Conservation (phyloP, 2,113 vertebrate genomes). For the Stigmatopora nigra region DNA sequence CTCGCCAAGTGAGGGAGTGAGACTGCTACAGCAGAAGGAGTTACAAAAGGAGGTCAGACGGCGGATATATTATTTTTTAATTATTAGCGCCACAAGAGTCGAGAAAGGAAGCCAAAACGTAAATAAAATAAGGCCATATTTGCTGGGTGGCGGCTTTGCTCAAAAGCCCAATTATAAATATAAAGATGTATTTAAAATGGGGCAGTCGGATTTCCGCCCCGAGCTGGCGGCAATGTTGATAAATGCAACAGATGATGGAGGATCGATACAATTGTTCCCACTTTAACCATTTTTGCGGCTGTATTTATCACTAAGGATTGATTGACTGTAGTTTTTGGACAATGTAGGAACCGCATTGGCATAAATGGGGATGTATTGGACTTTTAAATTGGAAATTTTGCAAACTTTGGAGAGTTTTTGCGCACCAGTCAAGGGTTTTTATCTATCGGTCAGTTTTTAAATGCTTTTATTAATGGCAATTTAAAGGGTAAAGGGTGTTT, state of each 20-base stretch:
- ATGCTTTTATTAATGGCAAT: not conserved
- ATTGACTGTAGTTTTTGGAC: not conserved
- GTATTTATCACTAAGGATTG: not conserved
- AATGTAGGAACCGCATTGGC: not conserved
- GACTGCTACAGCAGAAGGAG: conserved; percentile 4
- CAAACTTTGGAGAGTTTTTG: not conserved
- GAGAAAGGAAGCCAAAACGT: not conserved
- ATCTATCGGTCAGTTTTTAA: not conserved
- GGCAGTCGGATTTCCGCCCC: not conserved
- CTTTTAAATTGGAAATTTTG: not conserved
- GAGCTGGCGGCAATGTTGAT: not conserved
- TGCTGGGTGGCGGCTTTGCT: not conserved
- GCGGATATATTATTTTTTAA: conserved; percentile 18
- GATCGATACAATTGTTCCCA: not conserved
- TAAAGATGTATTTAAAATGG: not conserved
- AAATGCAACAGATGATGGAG: not conserved
- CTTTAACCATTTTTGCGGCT: not conserved
- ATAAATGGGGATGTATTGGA: not conserved
- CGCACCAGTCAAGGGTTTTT: not conserved
- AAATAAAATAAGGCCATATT: not conserved
- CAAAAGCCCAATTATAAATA: not conserved
- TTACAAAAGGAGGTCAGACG: conserved; percentile 45
- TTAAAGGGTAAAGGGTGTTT: not conserved
- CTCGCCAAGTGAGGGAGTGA: conserved; percentile 19
- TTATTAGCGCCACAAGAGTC: conserved; percentile 6